A percentile compares a stretch with the other conserved stretches of the same genome.
These are phyloP conservation scores for Varanus salvator DNA, from an alignment of 2,113 vertebrate species.

Conservation along the genomic window DNA sequence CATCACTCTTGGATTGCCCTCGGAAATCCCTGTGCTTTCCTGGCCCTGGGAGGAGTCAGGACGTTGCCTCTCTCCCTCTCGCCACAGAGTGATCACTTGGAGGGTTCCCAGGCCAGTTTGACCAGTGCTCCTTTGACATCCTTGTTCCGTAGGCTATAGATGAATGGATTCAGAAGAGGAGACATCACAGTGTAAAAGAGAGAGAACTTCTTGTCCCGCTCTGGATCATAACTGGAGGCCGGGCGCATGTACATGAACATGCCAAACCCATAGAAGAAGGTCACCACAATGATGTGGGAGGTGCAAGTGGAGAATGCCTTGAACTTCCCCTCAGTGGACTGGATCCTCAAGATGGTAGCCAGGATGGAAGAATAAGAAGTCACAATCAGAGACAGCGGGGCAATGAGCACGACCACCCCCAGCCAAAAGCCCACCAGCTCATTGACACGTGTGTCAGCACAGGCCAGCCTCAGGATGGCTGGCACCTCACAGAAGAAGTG, in stretches of 20 bases:
- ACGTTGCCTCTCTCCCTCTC: too few species aligned
- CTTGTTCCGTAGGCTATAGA: constrained; percentile 38
- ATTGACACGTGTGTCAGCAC: background rate
- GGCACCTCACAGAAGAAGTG: too few species aligned
- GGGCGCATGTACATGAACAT: constrained; percentile 62
- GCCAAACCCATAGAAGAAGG: constrained; percentile 55
- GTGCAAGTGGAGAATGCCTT: constrained; percentile 53
- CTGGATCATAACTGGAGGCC: constrained; percentile 14
- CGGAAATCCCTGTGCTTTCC: background rate
- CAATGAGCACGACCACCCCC: background rate
- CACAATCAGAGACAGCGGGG: constrained; percentile 4
- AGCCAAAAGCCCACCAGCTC: background rate
- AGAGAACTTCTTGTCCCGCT: constrained; percentile 18
- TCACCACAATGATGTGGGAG: constrained; percentile 47
- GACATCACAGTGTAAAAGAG: constrained; percentile 9
- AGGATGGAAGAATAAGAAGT: constrained; percentile 49
- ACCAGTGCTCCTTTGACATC: background rate
- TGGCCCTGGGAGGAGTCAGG: too few species aligned
- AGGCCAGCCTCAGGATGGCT: constrained; percentile 14
- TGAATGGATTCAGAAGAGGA: constrained; percentile 9
- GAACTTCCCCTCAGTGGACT: constrained; percentile 16
- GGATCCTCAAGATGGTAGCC: constrained; percentile 26
- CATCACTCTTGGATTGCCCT: background rate
- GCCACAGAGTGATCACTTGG: too few species aligned
- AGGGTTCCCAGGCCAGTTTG: background rate